phyloP scores from a whole-genome alignment of 2,113 vertebrate species.

The Tachysurus vachellii region DNA sequence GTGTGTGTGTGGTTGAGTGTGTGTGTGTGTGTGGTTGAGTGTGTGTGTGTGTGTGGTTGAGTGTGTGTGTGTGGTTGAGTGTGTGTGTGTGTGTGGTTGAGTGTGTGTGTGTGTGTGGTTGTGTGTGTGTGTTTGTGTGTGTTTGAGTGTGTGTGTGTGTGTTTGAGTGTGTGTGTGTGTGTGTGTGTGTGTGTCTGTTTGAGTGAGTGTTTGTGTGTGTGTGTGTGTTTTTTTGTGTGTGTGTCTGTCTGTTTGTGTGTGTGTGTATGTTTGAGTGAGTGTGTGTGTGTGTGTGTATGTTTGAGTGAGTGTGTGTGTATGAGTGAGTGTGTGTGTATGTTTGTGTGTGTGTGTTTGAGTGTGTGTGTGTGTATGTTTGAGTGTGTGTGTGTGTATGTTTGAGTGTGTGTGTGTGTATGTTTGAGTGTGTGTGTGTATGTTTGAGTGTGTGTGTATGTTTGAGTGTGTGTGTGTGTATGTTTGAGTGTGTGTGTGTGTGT shows the following conservation, averaged over 20 bases:
- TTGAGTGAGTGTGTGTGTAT: too few relatives aligned
- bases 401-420: background rate
- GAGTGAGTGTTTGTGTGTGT: too few relatives aligned
- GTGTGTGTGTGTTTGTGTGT: background rate
- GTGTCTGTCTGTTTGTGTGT: too few relatives aligned
- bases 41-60: background rate
- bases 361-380: background rate
- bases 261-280: too few relatives aligned
- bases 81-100: background rate
- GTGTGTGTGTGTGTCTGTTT: background rate
- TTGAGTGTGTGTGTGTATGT: too few relatives aligned
- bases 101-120: constrained; percentile 1
- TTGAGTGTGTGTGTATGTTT: too few relatives aligned
- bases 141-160: background rate
- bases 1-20: too few relatives aligned
- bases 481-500: too few relatives aligned
- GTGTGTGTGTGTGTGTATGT: too few relatives aligned
- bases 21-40: background rate
- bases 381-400: background rate
- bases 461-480: too few relatives aligned
- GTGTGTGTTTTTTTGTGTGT: too few relatives aligned
- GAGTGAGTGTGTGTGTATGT: too few relatives aligned
- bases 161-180: background rate
- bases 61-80: constrained; percentile 8
- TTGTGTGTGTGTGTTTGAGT: background rate